These are phyloP conservation scores for Volucella bombylans DNA, from an alignment of 2,888 invertebrate species.

Conservation along the genomic window DNA sequence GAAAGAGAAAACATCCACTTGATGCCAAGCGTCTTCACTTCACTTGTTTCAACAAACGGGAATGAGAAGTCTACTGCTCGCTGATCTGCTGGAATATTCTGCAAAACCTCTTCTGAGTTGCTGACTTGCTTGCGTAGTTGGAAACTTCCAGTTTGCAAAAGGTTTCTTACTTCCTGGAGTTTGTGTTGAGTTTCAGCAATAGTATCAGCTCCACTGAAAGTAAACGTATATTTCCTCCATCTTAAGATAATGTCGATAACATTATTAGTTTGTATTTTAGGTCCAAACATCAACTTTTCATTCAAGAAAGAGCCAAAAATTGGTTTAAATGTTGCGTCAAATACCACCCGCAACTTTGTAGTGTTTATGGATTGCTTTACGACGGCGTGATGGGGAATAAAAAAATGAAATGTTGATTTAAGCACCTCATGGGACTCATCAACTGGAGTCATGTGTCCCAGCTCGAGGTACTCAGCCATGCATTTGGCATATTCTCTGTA, in stretches of 20 bases:
- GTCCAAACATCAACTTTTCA: constrained; percentile 1
- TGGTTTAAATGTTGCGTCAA: neutral
- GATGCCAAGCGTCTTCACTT: no score
- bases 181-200: no score
- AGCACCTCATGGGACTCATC: neutral
- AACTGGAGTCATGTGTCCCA: constrained; percentile 8
- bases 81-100: no score
- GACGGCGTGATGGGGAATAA: constrained; percentile 1
- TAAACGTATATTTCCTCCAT: neutral
- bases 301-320: neutral
- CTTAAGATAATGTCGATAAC: neutral
- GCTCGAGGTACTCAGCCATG: neutral
- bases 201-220: neutral
- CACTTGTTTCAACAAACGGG: no score
- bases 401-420: neutral
- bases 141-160: no score
- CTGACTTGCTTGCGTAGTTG: no score
- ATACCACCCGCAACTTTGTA: neutral
- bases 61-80: no score
- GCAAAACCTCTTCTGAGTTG: no score
- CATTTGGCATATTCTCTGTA: neutral
- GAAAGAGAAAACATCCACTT: no score
- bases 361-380: neutral
- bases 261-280: constrained; percentile 2
- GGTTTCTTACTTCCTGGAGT: no score